Evolutionary conservation across 2,113 vertebrate genomes (phyloP), one percentile per base, ranked within the genome.

Genomic region (Odontophorus gujanensis): DNA sequence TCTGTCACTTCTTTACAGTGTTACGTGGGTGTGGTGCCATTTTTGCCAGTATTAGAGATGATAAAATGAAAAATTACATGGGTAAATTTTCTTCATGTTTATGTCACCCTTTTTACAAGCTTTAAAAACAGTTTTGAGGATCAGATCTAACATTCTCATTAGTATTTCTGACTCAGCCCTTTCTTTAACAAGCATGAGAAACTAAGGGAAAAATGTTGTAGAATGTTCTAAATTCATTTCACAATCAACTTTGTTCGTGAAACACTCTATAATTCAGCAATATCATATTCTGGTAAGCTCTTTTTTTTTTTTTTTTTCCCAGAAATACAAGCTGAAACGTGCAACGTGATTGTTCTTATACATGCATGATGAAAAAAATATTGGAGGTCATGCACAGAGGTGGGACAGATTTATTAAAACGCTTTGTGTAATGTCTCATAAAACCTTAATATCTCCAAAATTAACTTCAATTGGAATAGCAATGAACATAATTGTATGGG

Each of bases 191-290:
- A 87, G 59, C 24, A 28, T 57, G 43, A 89, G 24, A 72, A 58
- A 61, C 7, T 61, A 65, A 84, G n/a, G 21, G 12, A 78, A 50
- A 89, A 66, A 79, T 90, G 80, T 74, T 71, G 50, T 28, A 85
- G 36, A 17, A 20, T 61, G 25, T 53, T 91, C 43, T 84, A 73
- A 90, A 93, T 89, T 89, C 15, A 87, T 89, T 78, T 95, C 78
- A 79, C 48, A 76, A 38, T 79, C 78, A 90, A 2, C 40, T 83
- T 62, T 73, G 74, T 68, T 86, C 72, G 48, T 72, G 48, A n/a
- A 84, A 87, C 22, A 55, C 42, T 32, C 63, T 67, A 55, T 91
- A 94, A 91, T 82, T 93, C 87, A 89, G 67, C 38, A 94, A 79
- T 89, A 94, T 22, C 89, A 32, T 16, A 62, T 94, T 93, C 81